Base-by-base conservation (phyloP, 1,140 invertebrate genomes). In the Papilio polyxenes region DNA sequence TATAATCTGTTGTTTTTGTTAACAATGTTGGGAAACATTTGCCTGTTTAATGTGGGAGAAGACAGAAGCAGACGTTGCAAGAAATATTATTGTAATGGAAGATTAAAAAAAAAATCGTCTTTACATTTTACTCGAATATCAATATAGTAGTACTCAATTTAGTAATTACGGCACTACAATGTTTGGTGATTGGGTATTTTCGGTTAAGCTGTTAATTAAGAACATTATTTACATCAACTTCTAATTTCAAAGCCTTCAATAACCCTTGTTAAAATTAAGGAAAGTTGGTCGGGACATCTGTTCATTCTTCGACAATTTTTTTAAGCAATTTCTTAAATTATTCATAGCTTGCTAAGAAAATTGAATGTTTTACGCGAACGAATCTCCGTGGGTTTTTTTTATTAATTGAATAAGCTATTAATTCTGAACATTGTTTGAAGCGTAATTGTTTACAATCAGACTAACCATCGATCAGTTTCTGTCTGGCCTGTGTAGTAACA, bases 391-490 rank as follows among this genome's bases (percentile, higher is more conserved):
- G 13, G 31, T n/a, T 56, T 37, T 79, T 79, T 79, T 79, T 79
- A 48, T 79, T 31, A n/a, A n/a, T 77, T 40, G 76, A 53, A 40
- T 20, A 51, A 59, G 76, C 76, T 79, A 59, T 79, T 77, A 77
- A 77, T 77, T 56, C 76, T 79, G 76, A 79, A 79, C 76, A 79
- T 44, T 37, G 51, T 62, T 56, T n/a, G 20, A 31, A 62, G 53
- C 53, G 76, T 59, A 40, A 79, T 59, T 79, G 51, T 62, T 40
- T 79, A 37, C 53, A 62, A 79, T 79, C 53, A 59, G 51, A 59
- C 44, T 79, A 62, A 31, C 51, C 48, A 51, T 79, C 76, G 76
- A 79, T 79, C 76, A 79, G 37, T 79, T 59, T 56, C 53, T 59
- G 76, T 79, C 53, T 59, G 53, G 51, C 8, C 17, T 15, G n/a